Conservation (phyloP, 1,140 invertebrate species). For the Halotydeus destructor region DNA sequence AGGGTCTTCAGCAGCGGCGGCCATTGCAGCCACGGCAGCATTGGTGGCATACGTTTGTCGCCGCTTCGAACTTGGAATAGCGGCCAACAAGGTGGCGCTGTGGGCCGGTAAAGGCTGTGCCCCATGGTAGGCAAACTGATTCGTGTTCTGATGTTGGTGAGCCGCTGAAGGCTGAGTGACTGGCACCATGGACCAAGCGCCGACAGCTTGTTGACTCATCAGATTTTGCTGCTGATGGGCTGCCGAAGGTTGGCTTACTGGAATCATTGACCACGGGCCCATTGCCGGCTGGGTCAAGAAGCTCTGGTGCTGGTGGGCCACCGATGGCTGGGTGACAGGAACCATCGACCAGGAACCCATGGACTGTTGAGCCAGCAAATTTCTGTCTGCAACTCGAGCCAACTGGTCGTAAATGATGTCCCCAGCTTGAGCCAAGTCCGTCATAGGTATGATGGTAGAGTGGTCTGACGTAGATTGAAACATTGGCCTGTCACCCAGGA, state of each 20-base stretch:
- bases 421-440: background rate
- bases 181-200: constrained; percentile 10
- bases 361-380: constrained; percentile 4
- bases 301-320: background rate
- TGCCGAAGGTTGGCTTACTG: constrained; percentile 9
- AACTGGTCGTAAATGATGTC: constrained; percentile 10
- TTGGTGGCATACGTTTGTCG: background rate
- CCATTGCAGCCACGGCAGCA: constrained; percentile 5
- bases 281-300: constrained; percentile 2
- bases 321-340: constrained; percentile 7
- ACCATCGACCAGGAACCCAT: constrained; percentile 10
- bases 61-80: constrained; percentile 3
- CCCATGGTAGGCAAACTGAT: background rate
- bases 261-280: constrained; percentile 10
- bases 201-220: constrained; percentile 6
- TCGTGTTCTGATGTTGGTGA: constrained; percentile 5
- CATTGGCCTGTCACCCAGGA: constrained; percentile 36
- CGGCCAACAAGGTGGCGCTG: constrained; percentile 3
- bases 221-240: constrained; percentile 1
- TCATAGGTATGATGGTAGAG: constrained; percentile 5
- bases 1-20: constrained; percentile 1
- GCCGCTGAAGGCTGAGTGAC: constrained; percentile 8
- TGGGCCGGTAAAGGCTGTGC: constrained; percentile 8
- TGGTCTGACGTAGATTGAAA: constrained; percentile 8
- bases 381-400: constrained; percentile 2